phyloP scores from a whole-genome alignment of 2,113 vertebrate genomes.

The Megaceryle maxima region DNA sequence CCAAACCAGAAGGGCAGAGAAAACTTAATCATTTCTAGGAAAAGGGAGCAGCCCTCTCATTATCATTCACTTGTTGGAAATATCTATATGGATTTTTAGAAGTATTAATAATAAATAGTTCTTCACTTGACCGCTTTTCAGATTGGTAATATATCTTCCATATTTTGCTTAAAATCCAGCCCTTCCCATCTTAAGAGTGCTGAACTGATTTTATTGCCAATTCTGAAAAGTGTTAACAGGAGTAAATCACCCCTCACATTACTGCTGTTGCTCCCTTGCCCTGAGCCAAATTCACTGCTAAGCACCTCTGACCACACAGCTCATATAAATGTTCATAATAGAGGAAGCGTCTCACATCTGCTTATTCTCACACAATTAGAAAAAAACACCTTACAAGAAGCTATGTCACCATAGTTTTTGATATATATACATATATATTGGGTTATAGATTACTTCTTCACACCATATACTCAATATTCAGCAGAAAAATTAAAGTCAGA shows the following conservation, averaged over 20 bases:
- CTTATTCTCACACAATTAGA: conserved; percentile 28
- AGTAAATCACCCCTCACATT: conserved; percentile 54
- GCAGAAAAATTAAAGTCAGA: conserved; percentile 11
- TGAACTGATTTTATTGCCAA: conserved; percentile 31
- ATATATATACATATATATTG: not conserved
- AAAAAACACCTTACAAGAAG: conserved; percentile 1
- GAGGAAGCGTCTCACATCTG: conserved; percentile 13
- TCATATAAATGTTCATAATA: conserved; percentile 48
- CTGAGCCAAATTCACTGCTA: conserved; percentile 56
- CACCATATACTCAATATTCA: conserved; percentile 10
- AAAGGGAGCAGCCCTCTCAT: not conserved
- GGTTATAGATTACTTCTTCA: conserved; percentile 21
- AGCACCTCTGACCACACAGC: conserved; percentile 59
- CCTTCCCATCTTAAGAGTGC: conserved; percentile 2
- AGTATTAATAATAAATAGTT: not conserved
- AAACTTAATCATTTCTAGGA: not conserved
- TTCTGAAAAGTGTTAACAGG: conserved; percentile 61
- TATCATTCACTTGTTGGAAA: not conserved
- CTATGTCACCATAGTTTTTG: not conserved
- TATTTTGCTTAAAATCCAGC: conserved; percentile 21
- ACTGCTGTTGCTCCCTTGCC: conserved; percentile 43
- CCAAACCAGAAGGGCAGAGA: conserved; percentile 36
- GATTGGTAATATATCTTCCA: not conserved
- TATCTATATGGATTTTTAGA: not conserved
- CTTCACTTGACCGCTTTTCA: not conserved